Evolutionary conservation across 2,888 invertebrate genomes (phyloP).

Genomic region (Xestoiulus laeticollis): DNA sequence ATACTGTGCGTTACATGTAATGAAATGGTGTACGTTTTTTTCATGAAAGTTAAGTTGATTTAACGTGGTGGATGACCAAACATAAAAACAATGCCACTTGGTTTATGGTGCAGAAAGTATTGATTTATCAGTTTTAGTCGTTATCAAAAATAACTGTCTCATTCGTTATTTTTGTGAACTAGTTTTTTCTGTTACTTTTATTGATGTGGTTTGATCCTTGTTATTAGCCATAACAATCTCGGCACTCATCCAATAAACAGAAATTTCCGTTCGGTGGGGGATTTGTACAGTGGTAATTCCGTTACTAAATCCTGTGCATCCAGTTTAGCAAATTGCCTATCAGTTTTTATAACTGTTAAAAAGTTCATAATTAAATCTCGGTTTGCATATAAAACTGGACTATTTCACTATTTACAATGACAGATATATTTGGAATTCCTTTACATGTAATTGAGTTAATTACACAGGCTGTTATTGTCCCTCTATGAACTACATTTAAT

Average conservation of each 20-base stretch:
- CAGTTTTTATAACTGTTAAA: not conserved
- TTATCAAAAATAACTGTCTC: slow-evolving; percentile 2
- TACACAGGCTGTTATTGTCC: not conserved
- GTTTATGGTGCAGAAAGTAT: not conserved
- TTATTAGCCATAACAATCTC: not conserved
- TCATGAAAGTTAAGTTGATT: not conserved
- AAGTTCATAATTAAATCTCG: too few species aligned
- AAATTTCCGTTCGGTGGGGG: not conserved
- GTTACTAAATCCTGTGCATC: not conserved
- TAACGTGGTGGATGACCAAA: too few species aligned
- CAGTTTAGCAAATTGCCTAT: not conserved
- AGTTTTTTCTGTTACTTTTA: not conserved
- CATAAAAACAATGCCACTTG: too few species aligned
- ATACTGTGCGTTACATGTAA: too few species aligned
- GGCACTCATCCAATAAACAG: not conserved
- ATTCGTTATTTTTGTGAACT: not conserved
- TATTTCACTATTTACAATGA: not conserved
- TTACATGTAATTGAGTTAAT: not conserved
- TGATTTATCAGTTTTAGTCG: not conserved
- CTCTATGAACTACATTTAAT: not conserved
- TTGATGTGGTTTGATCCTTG: not conserved
- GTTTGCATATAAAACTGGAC: not conserved
- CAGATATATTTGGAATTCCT: not conserved
- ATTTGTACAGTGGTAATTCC: not conserved
- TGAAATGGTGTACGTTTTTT: not conserved